phyloP scores from a whole-genome alignment of 1,140 invertebrate genomes.

The Trichoplusia ni region DNA sequence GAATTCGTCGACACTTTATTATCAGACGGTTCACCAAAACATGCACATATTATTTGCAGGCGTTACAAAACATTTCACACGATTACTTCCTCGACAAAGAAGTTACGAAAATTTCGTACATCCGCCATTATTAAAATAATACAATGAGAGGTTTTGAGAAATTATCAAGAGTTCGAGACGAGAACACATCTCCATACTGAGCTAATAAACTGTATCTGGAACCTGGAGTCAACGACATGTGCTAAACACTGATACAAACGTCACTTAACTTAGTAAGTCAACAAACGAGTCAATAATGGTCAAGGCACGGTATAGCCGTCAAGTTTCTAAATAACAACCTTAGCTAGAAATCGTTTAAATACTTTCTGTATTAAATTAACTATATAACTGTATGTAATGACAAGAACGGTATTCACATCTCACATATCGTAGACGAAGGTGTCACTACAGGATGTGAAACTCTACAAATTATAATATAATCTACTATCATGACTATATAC shows the following conservation, averaged over 20 bases:
- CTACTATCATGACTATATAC: slow-evolving; percentile 24
- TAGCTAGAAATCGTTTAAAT: too few relatives aligned
- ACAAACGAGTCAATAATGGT: neutral
- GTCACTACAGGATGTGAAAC: slow-evolving; percentile 32
- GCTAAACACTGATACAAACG: slow-evolving; percentile 7
- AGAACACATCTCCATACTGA: slow-evolving; percentile 9
- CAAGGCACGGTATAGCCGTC: neutral
- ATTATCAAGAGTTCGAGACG: slow-evolving; percentile 47
- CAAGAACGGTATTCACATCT: too few relatives aligned
- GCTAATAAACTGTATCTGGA: slow-evolving; percentile 27
- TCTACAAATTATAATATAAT: slow-evolving; percentile 11
- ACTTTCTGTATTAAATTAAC: too few relatives aligned
- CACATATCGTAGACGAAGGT: too few relatives aligned
- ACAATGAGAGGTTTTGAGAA: slow-evolving; percentile 53
- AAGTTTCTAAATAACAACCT: slow-evolving; percentile 1
- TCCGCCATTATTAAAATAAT: slow-evolving; percentile 47
- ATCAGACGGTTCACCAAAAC: slow-evolving; percentile 45
- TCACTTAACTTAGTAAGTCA: slow-evolving; percentile 3
- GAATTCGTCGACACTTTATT: slow-evolving; percentile 28
- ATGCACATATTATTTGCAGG: slow-evolving; percentile 51
- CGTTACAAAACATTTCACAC: slow-evolving; percentile 63
- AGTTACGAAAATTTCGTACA: slow-evolving; percentile 72
- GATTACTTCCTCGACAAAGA: slow-evolving; percentile 77
- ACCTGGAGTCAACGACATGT: slow-evolving; percentile 33
- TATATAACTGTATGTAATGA: too few relatives aligned